These are phyloP conservation scores for Strix occidentalis DNA, from an alignment of 2,797 vertebrate species.

Conservation along the genomic window DNA sequence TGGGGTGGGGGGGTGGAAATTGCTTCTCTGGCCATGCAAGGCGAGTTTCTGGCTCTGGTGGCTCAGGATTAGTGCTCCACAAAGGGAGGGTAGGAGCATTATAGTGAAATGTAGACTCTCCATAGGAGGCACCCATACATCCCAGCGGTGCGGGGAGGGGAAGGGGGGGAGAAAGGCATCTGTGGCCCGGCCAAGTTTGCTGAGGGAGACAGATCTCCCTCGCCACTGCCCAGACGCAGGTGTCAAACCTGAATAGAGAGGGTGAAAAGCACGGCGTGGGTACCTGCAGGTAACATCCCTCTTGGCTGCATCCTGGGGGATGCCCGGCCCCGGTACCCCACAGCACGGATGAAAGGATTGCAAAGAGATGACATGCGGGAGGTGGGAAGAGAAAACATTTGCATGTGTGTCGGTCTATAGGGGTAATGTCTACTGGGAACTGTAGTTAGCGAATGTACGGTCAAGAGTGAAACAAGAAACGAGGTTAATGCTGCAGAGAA, in stretches of 20 bases:
- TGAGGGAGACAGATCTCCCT: background rate
- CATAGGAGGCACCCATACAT: constrained; percentile 53
- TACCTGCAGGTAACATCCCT: background rate
- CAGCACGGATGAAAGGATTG: background rate
- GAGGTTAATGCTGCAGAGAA: background rate
- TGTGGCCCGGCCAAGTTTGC: background rate
- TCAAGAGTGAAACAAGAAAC: background rate
- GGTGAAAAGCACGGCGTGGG: background rate
- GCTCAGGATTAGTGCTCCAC: constrained; percentile 55
- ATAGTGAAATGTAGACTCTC: constrained; percentile 44
- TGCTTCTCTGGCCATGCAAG: background rate
- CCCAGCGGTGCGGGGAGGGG: background rate
- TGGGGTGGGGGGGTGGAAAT: background rate
- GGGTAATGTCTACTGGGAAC: background rate
- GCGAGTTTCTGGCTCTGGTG: constrained; percentile 18
- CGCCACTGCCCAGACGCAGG: background rate
- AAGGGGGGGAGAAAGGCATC: background rate
- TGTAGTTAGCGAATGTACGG: fast-evolving
- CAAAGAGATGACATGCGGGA: fast-evolving
- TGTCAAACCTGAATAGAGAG: background rate
- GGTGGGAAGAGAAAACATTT: background rate
- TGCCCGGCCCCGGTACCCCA: background rate
- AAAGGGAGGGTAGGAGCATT: constrained; percentile 40
- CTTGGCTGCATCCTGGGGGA: background rate
- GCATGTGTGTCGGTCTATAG: fast-evolving